Conservation (phyloP, 2,797 vertebrate species). For the Calcarius lapponicus region DNA sequence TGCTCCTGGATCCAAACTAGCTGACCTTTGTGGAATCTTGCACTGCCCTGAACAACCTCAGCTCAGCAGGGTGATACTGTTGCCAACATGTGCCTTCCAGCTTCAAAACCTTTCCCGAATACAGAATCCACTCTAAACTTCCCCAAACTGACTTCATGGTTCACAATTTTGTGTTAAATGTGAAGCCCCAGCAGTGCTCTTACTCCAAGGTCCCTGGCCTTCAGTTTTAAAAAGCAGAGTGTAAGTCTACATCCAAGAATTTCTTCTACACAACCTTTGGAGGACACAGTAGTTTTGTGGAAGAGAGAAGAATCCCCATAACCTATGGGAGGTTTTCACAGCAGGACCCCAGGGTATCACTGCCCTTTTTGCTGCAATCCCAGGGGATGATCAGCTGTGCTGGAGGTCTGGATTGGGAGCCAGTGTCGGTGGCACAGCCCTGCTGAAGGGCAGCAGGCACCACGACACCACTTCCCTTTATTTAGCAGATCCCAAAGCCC, state of each 20-base stretch:
- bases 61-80: no score
- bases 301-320: not conserved
- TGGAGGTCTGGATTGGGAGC: not conserved
- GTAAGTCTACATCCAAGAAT: not conserved
- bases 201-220: not conserved
- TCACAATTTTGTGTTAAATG: not conserved
- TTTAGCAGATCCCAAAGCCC: not conserved
- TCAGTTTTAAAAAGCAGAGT: not conserved
- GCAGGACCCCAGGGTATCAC: not conserved
- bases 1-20: not conserved
- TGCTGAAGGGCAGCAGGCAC: fast-evolving
- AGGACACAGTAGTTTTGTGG: fast-evolving
- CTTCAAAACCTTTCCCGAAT: not conserved
- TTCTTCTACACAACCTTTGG: not conserved
- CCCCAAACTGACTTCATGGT: not conserved
- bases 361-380: not conserved
- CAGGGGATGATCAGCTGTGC: not conserved
- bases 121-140: not conserved
- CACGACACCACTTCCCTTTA: not conserved
- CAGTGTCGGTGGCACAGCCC: fast-evolving
- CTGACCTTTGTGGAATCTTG: not conserved
- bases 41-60: not conserved
- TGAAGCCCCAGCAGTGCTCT: not conserved
- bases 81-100: not conserved
- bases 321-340: not conserved